Evolutionary conservation across 2,797 vertebrate species (phyloP).

Genomic region (Semotilus atromaculatus): DNA sequence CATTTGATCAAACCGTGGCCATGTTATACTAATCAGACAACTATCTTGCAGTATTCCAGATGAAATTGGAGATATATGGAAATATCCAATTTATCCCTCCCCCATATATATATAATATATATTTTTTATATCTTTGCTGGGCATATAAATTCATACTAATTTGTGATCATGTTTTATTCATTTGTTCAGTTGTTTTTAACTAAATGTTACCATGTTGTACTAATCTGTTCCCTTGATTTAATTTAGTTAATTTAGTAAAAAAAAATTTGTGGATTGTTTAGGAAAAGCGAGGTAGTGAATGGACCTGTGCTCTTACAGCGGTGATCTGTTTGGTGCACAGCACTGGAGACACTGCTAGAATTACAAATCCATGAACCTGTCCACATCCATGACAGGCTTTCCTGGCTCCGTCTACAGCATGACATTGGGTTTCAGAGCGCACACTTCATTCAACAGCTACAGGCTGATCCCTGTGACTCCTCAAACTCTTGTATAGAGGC

Average conservation of each 20-base stretch:
- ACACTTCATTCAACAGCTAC: not conserved
- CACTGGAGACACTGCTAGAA: constrained; percentile 14
- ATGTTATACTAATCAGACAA: too few relatives aligned
- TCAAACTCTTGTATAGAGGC: too few relatives aligned
- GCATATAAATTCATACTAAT: not conserved
- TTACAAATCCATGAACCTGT: not conserved
- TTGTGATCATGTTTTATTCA: not conserved
- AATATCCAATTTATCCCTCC: too few relatives aligned
- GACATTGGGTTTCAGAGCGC: not conserved
- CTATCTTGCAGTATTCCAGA: too few relatives aligned
- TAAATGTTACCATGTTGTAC: not conserved
- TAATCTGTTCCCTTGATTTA: not conserved
- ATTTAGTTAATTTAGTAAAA: not conserved
- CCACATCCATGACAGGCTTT: constrained; percentile 1
- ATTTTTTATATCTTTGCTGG: not conserved
- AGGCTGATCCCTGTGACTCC: not conserved
- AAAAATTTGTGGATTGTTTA: not conserved
- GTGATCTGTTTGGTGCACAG: not conserved
- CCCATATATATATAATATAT: too few relatives aligned
- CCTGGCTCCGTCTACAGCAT: not conserved
- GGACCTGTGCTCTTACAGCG: not conserved
- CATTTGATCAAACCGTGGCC: too few relatives aligned
- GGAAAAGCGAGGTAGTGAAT: not conserved
- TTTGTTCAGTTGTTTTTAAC: not conserved
- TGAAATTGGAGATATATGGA: too few relatives aligned